Conservation (phyloP, 2,797 vertebrate genomes). For the Brotula barbata region DNA sequence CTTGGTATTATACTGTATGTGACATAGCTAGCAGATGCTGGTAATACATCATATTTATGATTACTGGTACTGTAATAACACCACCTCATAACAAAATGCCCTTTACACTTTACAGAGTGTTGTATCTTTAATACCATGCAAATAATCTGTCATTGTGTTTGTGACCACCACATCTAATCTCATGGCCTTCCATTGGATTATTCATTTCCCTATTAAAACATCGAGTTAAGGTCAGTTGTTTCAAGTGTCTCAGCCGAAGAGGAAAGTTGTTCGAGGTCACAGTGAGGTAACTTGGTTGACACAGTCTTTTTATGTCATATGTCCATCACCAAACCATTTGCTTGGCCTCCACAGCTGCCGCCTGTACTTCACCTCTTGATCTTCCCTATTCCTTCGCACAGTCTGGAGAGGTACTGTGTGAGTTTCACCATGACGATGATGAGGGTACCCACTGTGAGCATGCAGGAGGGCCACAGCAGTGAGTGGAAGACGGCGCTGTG, state of each 20-base stretch:
- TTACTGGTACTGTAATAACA: background rate
- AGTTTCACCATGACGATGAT: conserved; percentile 95
- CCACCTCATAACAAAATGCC: conserved; percentile 32
- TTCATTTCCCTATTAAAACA: conserved; percentile 52
- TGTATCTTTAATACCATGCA: conserved; percentile 15
- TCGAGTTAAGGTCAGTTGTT: conserved; percentile 46
- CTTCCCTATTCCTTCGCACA: conserved; percentile 89
- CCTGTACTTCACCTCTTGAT: conserved; percentile 85
- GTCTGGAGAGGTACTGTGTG: conserved; percentile 92
- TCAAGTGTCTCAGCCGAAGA: conserved; percentile 31
- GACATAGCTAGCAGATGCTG: conserved; percentile 10
- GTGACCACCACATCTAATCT: conserved; percentile 12
- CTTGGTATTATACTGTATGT: conserved; percentile 14
- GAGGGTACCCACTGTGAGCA: conserved; percentile 85
- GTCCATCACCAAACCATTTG: conserved; percentile 25
- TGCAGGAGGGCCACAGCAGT: conserved; percentile 92
- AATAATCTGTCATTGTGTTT: conserved; percentile 19
- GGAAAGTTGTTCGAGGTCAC: conserved; percentile 42
- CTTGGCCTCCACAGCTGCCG: conserved; percentile 21
- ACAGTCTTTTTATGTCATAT: conserved; percentile 29
- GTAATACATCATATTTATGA: conserved; percentile 13
- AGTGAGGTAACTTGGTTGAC: conserved; percentile 38
- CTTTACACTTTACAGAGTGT: conserved; percentile 12
- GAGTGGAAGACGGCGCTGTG: conserved; percentile 85
- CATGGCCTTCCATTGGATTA: conserved; percentile 38